Base-by-base conservation (phyloP, 1,140 invertebrate genomes). In the Aphaenogaster rudis region DNA sequence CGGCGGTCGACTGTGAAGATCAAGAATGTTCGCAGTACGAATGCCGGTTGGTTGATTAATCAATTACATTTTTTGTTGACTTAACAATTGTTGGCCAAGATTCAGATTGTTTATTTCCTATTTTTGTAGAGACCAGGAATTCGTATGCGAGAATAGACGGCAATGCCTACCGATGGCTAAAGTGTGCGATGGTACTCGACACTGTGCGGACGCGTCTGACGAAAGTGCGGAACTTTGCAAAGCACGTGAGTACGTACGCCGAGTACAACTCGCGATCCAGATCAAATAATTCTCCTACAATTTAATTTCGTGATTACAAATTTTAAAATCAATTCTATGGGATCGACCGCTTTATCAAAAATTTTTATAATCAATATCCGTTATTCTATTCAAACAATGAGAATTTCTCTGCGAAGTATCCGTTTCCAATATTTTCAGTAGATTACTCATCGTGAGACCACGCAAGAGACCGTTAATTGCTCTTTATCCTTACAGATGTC, bases 171-270 rank as follows among this genome's bases (percentile, higher is more conserved):
- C 95, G 11, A 92, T 93, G 77, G 92, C 93, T 0, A 95, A 93
- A 85, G 95, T 97, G 0, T 97, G 97, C 92, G 96, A 97, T 91
- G 96, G 95, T 1, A 94, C 93, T n/a, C 89, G 93, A 1, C 97
- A 98, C 88, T 98, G 98, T 91, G 82, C 93, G 3, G 97, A 98
- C 93, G 96, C 96, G 1, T 96, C 96, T n/a, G 97, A 98, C 92
- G 97, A 98, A 93, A 95, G 91, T 0, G 63, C 91, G 0, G 92
- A 95, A 7, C 92, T 95, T 67, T 97, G 96, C 89, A 87, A 88
- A 28, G 61, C 36, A 57, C 64, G 48, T 52, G 72, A 77, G 93
- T 94, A 91, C 57, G 87, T 52, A 79, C 13, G 57, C 11, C 21
- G 1, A n/a, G 42, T 86, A 57, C 64, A 13, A 77, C 5, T 72